phyloP scores from a whole-genome alignment of 2,113 vertebrate genomes.

The Scortum barcoo region DNA sequence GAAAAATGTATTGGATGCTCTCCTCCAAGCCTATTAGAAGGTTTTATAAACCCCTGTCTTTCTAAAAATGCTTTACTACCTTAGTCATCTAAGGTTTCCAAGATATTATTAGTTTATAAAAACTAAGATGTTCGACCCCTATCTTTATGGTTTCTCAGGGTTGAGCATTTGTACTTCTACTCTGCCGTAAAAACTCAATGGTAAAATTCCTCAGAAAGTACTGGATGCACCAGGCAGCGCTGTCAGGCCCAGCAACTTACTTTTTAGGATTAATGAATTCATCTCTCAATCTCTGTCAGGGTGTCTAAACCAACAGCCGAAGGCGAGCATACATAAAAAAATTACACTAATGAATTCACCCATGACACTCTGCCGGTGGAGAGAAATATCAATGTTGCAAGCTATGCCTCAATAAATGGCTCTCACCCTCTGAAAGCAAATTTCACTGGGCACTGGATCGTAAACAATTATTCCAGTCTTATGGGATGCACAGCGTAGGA shows the following conservation, averaged over 20 bases:
- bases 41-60: neutral
- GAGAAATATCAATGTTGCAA: constrained; percentile 51
- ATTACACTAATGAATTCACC: constrained; percentile 45
- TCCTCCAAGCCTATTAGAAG: neutral
- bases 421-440: constrained; percentile 54
- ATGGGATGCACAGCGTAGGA: constrained; percentile 4
- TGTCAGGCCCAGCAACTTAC: neutral
- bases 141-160: neutral
- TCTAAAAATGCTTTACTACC: neutral
- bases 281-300: constrained; percentile 26
- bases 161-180: neutral
- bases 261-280: constrained; percentile 34
- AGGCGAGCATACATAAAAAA: neutral
- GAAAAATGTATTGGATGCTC: neutral
- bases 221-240: neutral
- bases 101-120: too few species aligned
- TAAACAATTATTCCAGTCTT: constrained; percentile 58
- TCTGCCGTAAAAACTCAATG: neutral
- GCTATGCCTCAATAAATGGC: constrained; percentile 15
- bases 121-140: too few species aligned
- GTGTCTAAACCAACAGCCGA: constrained; percentile 22
- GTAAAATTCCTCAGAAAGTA: constrained; percentile 21
- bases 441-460: constrained; percentile 45
- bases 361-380: constrained; percentile 13
- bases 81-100: neutral